Evolutionary conservation across 2,888 invertebrate species (phyloP), one percentile per base, ranked within the genome.

Genomic region (Xestia sexstrigata): DNA sequence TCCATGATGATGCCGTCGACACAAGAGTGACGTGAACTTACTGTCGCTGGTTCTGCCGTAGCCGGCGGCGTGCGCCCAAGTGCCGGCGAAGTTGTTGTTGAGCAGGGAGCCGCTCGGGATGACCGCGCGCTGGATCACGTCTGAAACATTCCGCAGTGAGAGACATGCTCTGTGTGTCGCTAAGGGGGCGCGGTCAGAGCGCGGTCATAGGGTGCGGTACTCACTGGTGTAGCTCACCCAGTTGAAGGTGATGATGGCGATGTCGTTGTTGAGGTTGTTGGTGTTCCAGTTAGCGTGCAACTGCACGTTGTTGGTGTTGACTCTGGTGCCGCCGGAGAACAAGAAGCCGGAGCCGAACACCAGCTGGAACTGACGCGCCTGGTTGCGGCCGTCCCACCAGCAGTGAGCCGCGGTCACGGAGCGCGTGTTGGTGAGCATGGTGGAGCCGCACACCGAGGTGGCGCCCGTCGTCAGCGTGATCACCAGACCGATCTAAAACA

Each of bases 11-110:
- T 35, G 15, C 1, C 2, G 39, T 52, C 9, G 4, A 70, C 39
- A 11, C n/a, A 30, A 17, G 35, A 60, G 42, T 5, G 5, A 63
- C 52, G 49, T 26, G 45, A 66, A 81, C 76, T 79, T 67, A 93
- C 93, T 67, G 81, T 94, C 93, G 23, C 91, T 90, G n/a, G 91
- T 92, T 60, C 89, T 89, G 39, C 95, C 95, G 86, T 92, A 95
- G 42, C 95, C 95, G 5, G 93, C 92, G 11, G 94, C 93, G 9
- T 88, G 85, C 6, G 91, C 93, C 75, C 86, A 86, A 6, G 78
- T 78, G 20, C 92, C 93, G 5, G 69, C 91, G 81, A 91, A 94
- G 76, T 89, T 88, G 73, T 80, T 88, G 80, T 86, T 87, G 20
- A 88, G 81, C 69, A 84, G 76, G 0, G 86, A 58, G 35, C 92